phyloP scores from a whole-genome alignment of 2,888 invertebrate genomes.

The Diplolepis rosae region DNA sequence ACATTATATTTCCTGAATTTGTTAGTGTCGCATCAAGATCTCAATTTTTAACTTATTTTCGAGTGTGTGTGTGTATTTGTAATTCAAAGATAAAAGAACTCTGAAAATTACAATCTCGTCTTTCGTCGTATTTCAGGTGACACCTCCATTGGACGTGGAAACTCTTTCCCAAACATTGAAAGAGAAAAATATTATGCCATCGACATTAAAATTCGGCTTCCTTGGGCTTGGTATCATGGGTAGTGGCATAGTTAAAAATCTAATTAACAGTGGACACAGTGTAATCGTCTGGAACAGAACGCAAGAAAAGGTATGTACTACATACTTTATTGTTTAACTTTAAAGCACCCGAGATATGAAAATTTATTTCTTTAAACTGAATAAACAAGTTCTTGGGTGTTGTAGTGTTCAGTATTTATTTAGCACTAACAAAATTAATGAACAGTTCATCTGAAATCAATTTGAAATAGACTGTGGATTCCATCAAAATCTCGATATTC shows the following conservation, averaged over 20 bases:
- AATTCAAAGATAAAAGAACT: too few species aligned
- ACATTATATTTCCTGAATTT: too few species aligned
- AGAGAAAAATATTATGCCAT: slow-evolving; percentile 90
- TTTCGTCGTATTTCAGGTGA: slow-evolving; percentile 74
- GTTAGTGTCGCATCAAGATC: too few species aligned
- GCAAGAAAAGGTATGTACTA: slow-evolving; percentile 86
- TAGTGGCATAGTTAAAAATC: slow-evolving; percentile 94
- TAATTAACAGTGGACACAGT: slow-evolving; percentile 94
- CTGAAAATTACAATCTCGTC: slow-evolving; percentile 4
- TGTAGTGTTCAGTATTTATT: not conserved
- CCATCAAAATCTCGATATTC: not conserved
- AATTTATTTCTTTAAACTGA: not conserved
- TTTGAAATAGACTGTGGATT: not conserved
- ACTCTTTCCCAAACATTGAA: slow-evolving; percentile 85
- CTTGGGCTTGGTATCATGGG: slow-evolving; percentile 97
- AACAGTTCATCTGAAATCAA: not conserved
- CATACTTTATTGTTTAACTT: slow-evolving; percentile 32
- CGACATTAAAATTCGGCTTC: slow-evolving; percentile 92
- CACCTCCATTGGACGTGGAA: slow-evolving; percentile 85
- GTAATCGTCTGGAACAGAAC: slow-evolving; percentile 96
- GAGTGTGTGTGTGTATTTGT: too few species aligned
- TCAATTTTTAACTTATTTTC: too few species aligned
- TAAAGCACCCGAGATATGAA: not conserved
- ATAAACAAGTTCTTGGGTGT: not conserved
- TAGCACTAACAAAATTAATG: not conserved